phyloP scores from a whole-genome alignment of 2,888 invertebrate genomes.

The Zonitis immaculata region DNA sequence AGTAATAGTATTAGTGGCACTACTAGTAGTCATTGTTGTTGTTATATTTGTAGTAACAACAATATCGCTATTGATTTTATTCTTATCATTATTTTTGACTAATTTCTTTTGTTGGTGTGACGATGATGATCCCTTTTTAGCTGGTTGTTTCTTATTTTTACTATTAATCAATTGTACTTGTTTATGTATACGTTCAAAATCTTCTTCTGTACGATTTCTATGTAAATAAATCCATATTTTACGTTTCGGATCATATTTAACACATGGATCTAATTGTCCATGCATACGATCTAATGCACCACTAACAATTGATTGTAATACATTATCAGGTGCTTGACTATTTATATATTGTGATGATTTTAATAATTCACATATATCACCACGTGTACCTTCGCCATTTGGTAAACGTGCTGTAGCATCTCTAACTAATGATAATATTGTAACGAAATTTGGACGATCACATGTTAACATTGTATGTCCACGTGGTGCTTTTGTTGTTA shows the following conservation, averaged over 20 bases:
- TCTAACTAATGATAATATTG: slow-evolving; percentile 84
- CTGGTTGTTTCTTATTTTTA: slow-evolving; percentile 48
- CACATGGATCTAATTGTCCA: slow-evolving; percentile 87
- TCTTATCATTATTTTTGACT: slow-evolving; percentile 19
- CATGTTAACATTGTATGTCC: slow-evolving; percentile 80
- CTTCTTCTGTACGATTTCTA: slow-evolving; percentile 59
- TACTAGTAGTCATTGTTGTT: slow-evolving; percentile 3
- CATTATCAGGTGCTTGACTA: slow-evolving; percentile 56
- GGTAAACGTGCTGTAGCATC: slow-evolving; percentile 91
- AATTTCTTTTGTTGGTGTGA: slow-evolving; percentile 34
- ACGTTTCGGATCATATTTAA: slow-evolving; percentile 85
- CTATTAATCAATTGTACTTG: slow-evolving; percentile 62
- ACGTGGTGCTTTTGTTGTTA: slow-evolving; percentile 56
- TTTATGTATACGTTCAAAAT: slow-evolving; percentile 64
- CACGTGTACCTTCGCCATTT: slow-evolving; percentile 89
- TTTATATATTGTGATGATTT: slow-evolving; percentile 61
- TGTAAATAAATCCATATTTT: slow-evolving; percentile 97
- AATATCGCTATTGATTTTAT: slow-evolving; percentile 10
- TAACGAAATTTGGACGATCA: slow-evolving; percentile 84
- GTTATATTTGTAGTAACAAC: not conserved
- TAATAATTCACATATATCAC: slow-evolving; percentile 85
- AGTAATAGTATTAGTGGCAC: slow-evolving; percentile 8
- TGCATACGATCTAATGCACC: slow-evolving; percentile 88
- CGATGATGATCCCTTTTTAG: slow-evolving; percentile 40
- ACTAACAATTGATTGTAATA: slow-evolving; percentile 78